Evolutionary conservation across 2,888 invertebrate genomes (phyloP), one percentile per base, ranked within the genome.

Genomic region (Cataglyphis albicans): DNA sequence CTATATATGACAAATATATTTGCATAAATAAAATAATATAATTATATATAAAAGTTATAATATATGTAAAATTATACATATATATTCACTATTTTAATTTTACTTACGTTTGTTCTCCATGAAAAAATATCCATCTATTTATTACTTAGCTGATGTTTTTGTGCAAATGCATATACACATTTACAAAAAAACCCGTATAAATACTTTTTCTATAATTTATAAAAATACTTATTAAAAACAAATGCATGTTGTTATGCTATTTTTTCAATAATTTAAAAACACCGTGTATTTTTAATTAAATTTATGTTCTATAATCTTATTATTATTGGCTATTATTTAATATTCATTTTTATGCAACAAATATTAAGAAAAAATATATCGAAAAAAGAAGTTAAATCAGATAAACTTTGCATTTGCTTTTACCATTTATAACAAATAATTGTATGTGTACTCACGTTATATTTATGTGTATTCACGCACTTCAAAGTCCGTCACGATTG

Each of bases 371-470:
- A 32, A 63, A 3, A 61, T 12, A 25, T 52, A 63, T n/a, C n/a
- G 32, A 63, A 5, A 48, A 73, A 57, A 74, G 61, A 21, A 61
- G 18, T 75, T 65, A 64, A 32, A 52, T 38, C 15, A 48, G 9
- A 38, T 18, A 29, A 21, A 61, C 7, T 21, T 12, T 59, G 21
- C 59, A 44, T 59, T n/a, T 29, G 21, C 32, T 32, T 57, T 32
- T 59, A 18, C 57, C 5, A 59, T 44, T 68, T 52, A 15, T 65
- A 75, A 10, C 29, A 59, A 65, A 63, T 74, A 63, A 32, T 41
- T 55, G 32, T 44, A 55, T 61, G 57, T 73, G 83, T 91, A 93
- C 93, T 93, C 91, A 93, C 93, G 83, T 91, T 61, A 81, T 64
- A 12, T 38, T 38, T 29, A 55, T 64, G 9, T 41, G 10, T 65